Base-by-base conservation (phyloP, 1,140 invertebrate genomes). In the Sarcophaga bullata region DNA sequence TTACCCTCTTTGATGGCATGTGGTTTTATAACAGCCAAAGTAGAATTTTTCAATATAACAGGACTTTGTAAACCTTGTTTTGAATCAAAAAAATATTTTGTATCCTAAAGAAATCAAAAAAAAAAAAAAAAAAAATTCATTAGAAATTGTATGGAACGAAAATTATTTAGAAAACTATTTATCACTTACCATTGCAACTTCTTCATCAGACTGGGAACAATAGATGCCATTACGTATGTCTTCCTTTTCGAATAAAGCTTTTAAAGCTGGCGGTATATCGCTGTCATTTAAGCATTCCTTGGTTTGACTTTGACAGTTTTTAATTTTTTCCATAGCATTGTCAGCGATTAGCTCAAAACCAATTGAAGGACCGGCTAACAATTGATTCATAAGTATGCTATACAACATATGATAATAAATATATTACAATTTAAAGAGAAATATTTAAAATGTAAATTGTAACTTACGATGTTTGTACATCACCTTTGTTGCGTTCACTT, bases 21-120 rank as follows among this genome's bases (percentile, higher is more conserved):
- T n/a, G 97, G 97, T 90, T 98, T 98, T 17, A 98, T 95, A 48
- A 99, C 92, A 87, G 96, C 97, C 84, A 96, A 95, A 6, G 97
- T 96, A 81, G 95, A 85, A 73, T 86, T 86, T 25, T 84, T 84
- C 8, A 88, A 85, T 8, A 76, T 10, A 9, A 87, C 85, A 4
- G 87, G 84, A 25, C 85, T 87, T 9, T 85, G 84, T 8, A 88
- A 84, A 25, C 49, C 84, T 75, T 84, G 82, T 15, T 84, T 80
- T 9, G 89, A 86, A 73, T 91, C 90, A 85, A 96, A 96, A 86
- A 96, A 95, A 83, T 95, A 94, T 78, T 94, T 92, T 1, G 93
- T 85, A 84, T 94, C 92, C 92, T 94, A 83, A n/a, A 72, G 81
- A 37, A 80, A 58, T 37, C 8, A 80, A 46, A 58, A 6, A 54